phyloP scores from a whole-genome alignment of 1,140 invertebrate species.

The Zophobas morio region DNA sequence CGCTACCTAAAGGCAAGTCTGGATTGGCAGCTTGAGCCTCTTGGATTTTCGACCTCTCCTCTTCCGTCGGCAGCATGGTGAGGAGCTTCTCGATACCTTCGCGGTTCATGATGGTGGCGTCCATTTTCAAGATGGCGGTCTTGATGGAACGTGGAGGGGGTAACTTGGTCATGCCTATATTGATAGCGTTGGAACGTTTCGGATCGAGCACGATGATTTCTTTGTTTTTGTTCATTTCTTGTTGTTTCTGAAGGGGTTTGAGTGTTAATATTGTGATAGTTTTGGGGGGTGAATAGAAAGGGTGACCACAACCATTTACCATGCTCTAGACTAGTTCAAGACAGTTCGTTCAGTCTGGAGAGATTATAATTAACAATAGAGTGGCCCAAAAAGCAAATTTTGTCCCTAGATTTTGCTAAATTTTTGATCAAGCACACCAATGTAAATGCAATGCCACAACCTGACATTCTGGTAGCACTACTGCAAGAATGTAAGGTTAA shows the following conservation, averaged over 20 bases:
- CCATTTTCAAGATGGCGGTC: slow-evolving; percentile 99
- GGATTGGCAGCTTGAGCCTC: slow-evolving; percentile 95
- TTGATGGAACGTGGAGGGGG: slow-evolving; percentile 98
- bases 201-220: slow-evolving; percentile 97
- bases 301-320: slow-evolving; percentile 35
- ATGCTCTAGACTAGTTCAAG: slow-evolving; percentile 33
- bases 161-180: slow-evolving; percentile 99
- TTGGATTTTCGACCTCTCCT: slow-evolving; percentile 96
- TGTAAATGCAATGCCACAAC: slow-evolving; percentile 8
- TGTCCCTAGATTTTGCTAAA: slow-evolving; percentile 1
- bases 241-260: slow-evolving; percentile 83
- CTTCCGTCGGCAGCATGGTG: slow-evolving; percentile 97
- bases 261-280: background rate
- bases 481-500: background rate
- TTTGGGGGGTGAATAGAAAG: background rate
- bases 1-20: slow-evolving; percentile 95
- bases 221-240: slow-evolving; percentile 94
- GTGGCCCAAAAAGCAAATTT: slow-evolving; percentile 21
- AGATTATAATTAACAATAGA: slow-evolving; percentile 1
- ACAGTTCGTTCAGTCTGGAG: slow-evolving; percentile 6
- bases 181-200: slow-evolving; percentile 99
- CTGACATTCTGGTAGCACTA: background rate
- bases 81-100: slow-evolving; percentile 99
- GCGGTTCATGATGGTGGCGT: slow-evolving; percentile 96
- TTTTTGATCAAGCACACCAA: slow-evolving; percentile 12